A percentile compares a stretch with the other conserved stretches of the same genome.
Conservation (phyloP, 2,888 invertebrate species). For the Phragmatobia fuliginosa region DNA sequence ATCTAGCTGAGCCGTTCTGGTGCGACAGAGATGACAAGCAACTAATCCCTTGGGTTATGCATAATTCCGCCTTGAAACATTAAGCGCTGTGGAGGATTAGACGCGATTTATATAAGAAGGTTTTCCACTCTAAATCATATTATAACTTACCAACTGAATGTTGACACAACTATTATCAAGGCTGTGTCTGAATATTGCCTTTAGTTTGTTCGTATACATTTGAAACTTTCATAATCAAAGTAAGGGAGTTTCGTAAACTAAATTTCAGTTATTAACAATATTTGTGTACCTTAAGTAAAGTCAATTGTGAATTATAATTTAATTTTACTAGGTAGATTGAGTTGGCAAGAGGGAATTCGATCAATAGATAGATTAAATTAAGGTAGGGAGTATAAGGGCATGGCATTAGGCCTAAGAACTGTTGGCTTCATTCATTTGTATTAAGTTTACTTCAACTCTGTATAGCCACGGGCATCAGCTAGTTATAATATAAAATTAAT, state of each 20-base stretch:
- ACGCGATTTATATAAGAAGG: constrained; percentile 75
- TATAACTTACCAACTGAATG: constrained; percentile 35
- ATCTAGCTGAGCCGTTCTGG: constrained; percentile 69
- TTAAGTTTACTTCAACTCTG: not conserved
- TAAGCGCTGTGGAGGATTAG: constrained; percentile 78
- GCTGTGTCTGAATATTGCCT: constrained; percentile 26
- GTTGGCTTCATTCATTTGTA: not conserved
- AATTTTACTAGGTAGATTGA: constrained; percentile 6
- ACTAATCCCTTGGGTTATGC: constrained; percentile 80
- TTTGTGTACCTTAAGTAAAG: constrained; percentile 29
- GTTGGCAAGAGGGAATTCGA: not conserved
- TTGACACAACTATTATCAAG: constrained; percentile 41
- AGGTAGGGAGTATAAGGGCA: not conserved
- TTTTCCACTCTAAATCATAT: constrained; percentile 67
- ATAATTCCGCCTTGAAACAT: constrained; percentile 81
- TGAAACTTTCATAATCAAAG: constrained; percentile 45
- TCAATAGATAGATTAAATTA: constrained; percentile 2
- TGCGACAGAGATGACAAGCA: constrained; percentile 77
- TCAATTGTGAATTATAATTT: constrained; percentile 34
- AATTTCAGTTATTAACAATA: constrained; percentile 29
- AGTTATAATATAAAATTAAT: too few relatives aligned
- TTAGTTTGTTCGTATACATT: constrained; percentile 25
- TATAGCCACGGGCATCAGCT: too few relatives aligned
- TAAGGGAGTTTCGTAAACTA: constrained; percentile 37
- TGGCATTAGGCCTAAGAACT: not conserved